Evolutionary conservation across 2,797 vertebrate genomes (phyloP).

Genomic region (Tapera naevia): DNA sequence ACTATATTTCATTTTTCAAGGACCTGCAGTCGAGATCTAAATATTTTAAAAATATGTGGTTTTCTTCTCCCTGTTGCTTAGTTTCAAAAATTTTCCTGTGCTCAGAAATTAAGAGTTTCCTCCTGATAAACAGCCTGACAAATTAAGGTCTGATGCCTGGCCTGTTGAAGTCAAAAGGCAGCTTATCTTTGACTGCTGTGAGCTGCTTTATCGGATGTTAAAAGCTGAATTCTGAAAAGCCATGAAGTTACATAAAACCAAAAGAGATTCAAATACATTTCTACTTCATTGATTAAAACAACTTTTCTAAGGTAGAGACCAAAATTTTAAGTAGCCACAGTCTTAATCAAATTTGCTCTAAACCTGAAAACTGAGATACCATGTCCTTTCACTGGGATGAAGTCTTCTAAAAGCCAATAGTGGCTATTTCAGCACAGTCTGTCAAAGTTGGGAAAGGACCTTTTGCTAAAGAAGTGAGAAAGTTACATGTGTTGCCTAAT

Average conservation of each 20-base stretch:
- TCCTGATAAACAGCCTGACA: neutral
- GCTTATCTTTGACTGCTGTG: neutral
- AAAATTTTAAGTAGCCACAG: neutral
- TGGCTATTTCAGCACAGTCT: neutral
- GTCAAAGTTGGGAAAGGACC: neutral
- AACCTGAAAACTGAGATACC: neutral
- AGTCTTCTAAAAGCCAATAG: neutral
- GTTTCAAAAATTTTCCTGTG: neutral
- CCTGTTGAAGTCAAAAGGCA: neutral
- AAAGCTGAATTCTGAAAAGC: neutral
- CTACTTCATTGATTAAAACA: neutral
- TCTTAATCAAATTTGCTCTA: neutral
- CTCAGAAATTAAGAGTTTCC: neutral
- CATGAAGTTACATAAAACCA: neutral
- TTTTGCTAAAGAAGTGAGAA: neutral
- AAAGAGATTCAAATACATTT: neutral
- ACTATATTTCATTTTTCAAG: neutral
- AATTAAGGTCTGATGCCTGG: neutral
- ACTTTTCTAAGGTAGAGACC: neutral
- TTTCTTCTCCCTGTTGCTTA: neutral
- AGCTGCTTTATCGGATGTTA: neutral
- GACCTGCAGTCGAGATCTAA: neutral
- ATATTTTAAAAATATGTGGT: neutral
- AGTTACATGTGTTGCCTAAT: accelerated
- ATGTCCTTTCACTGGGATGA: neutral